A percentile compares a stretch with the other conserved stretches of the same genome.
These are phyloP conservation scores for Phoenicopterus ruber DNA, from an alignment of 2,113 vertebrate species.

Conservation along the genomic window DNA sequence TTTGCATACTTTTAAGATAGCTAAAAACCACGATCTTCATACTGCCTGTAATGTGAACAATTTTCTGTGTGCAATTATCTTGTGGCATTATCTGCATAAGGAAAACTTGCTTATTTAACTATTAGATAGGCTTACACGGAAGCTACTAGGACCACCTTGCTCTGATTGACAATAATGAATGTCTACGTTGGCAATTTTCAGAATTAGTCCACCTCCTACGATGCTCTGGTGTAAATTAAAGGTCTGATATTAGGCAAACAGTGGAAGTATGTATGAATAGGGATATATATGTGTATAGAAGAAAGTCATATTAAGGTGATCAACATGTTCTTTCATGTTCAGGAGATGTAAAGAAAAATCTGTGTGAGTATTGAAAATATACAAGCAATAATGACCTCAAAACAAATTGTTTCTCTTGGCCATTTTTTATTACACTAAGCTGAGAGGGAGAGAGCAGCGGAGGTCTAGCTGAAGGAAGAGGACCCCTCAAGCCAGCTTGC, in stretches of 20 bases:
- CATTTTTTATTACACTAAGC: neutral
- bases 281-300: neutral
- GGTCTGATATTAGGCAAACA: neutral
- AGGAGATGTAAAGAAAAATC: neutral
- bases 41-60: neutral
- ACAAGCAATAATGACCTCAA: neutral
- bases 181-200: neutral
- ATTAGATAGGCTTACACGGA: neutral
- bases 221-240: neutral
- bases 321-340: neutral
- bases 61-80: neutral
- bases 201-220: neutral
- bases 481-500: neutral
- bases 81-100: neutral
- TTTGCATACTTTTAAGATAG: neutral
- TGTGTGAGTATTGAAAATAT: neutral
- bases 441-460: neutral
- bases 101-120: neutral
- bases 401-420: neutral
- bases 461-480: neutral
- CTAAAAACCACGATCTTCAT: neutral
- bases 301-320: neutral
- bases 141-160: neutral
- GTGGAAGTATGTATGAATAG: neutral
- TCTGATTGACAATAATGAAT: neutral